These are phyloP conservation scores for Chalcis sispes DNA, from an alignment of 2,888 invertebrate genomes.

Conservation along the genomic window DNA sequence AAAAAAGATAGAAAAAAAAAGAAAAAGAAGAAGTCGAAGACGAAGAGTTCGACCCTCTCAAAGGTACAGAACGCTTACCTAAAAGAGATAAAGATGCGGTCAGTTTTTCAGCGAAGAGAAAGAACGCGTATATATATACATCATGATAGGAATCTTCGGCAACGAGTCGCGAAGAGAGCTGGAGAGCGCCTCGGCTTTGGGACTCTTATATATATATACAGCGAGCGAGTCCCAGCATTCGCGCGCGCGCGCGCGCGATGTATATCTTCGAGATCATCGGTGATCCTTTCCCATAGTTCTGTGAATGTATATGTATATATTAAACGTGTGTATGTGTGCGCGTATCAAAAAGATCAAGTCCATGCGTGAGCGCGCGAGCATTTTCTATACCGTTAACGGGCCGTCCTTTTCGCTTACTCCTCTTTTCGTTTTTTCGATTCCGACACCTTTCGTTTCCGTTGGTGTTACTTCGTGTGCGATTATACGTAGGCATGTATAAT, in stretches of 20 bases:
- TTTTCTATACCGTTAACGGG: constrained; percentile 24
- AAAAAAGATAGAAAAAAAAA: no score
- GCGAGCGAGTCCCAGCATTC: neutral
- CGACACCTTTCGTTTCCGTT: constrained; percentile 2
- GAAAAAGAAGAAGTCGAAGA: no score
- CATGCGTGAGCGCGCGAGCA: neutral
- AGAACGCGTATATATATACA: no score
- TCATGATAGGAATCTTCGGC: neutral
- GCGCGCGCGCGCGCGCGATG: neutral
- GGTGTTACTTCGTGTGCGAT: neutral
- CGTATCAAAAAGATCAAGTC: constrained; percentile 28
- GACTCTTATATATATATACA: neutral
- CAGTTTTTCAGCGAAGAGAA: neutral
- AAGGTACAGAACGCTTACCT: neutral
- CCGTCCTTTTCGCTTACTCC: constrained; percentile 9
- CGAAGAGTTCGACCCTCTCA: no score
- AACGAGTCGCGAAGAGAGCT: no score
- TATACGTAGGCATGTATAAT: no score
- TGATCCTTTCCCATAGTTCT: constrained; percentile 13
- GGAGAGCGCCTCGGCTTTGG: no score
- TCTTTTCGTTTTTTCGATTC: constrained; percentile 7
- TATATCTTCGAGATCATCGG: constrained; percentile 38
- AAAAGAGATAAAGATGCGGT: constrained; percentile 1
- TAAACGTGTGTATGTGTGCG: no score
- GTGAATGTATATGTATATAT: no score